Percentiles rank a stretch among this genome's conserved stretches.
Conservation (phyloP, 2,888 invertebrate species). For the Norana najaformis region DNA sequence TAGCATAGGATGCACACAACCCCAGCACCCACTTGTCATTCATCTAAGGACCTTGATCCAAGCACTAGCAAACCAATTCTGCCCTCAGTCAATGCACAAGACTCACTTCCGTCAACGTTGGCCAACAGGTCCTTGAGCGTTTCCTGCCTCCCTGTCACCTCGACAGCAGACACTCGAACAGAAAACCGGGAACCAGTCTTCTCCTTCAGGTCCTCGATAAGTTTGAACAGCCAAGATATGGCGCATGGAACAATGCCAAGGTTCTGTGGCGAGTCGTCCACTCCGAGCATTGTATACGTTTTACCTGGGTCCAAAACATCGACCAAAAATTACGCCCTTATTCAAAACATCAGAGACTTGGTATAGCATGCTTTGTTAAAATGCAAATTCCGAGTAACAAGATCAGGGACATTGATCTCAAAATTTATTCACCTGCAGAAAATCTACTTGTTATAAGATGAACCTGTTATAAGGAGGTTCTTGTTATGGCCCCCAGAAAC, state of each 20-base stretch:
- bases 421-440: not conserved
- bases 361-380: not conserved
- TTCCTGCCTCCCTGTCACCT: conserved; percentile 85
- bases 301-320: conserved; percentile 57
- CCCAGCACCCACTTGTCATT: not conserved
- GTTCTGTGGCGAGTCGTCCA: conserved; percentile 68
- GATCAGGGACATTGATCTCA: not conserved
- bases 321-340: not conserved
- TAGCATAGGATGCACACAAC: not conserved
- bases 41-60: not conserved
- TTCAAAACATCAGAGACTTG: not conserved
- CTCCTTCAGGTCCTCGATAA: conserved; percentile 87
- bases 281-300: conserved; percentile 64
- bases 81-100: not conserved
- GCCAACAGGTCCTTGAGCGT: conserved; percentile 83
- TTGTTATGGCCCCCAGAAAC: not conserved
- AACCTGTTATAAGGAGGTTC: not conserved
- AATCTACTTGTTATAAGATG: not conserved
- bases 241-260: conserved; percentile 90
- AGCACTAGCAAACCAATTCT: not conserved
- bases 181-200: conserved; percentile 86
- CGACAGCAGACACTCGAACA: conserved; percentile 91
- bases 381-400: not conserved
- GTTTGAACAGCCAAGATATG: conserved; percentile 91
- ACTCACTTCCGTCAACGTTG: conserved; percentile 73